These are phyloP conservation scores for rabbit (Oryctolagus cuniculus) DNA, from an alignment of 2,113 vertebrate species.

Conservation along the genomic window DNA sequence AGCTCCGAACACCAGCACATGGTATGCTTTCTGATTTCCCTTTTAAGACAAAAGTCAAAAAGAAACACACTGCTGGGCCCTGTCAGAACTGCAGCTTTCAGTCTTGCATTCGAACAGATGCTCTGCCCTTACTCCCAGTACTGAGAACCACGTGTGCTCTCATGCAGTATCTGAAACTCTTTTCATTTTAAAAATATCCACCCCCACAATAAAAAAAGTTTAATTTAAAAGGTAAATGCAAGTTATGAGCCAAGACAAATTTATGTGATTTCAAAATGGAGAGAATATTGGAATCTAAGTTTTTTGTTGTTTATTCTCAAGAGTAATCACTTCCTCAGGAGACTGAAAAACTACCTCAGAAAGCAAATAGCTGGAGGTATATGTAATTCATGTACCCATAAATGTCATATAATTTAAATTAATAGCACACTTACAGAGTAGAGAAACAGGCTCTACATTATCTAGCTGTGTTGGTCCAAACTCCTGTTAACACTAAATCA, in stretches of 20 bases:
- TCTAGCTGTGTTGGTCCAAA: neutral
- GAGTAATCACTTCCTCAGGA: slow-evolving; percentile 10
- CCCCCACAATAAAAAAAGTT: neutral
- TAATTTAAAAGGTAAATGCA: slow-evolving; percentile 52
- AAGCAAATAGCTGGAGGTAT: slow-evolving; percentile 37
- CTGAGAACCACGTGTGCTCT: neutral
- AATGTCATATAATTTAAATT: slow-evolving; percentile 33
- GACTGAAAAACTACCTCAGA: slow-evolving; percentile 20
- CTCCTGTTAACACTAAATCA: slow-evolving; percentile 10
- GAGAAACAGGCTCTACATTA: neutral
- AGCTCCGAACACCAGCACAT: neutral
- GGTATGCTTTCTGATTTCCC: neutral
- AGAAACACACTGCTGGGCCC: neutral
- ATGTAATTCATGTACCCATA: slow-evolving; percentile 9
- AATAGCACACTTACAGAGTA: neutral
- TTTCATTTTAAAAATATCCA: slow-evolving; percentile 36
- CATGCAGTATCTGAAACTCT: neutral
- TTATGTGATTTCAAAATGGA: slow-evolving; percentile 37
- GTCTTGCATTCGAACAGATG: neutral
- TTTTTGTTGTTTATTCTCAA: slow-evolving; percentile 36
- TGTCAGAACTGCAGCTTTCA: neutral
- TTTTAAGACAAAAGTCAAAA: slow-evolving; percentile 31
- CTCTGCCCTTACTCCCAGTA: neutral
- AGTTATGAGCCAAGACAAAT: neutral
- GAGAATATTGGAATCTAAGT: neutral